These are phyloP conservation scores for Euplagia quadripunctaria DNA, from an alignment of 2,888 invertebrate species.

Conservation along the genomic window DNA sequence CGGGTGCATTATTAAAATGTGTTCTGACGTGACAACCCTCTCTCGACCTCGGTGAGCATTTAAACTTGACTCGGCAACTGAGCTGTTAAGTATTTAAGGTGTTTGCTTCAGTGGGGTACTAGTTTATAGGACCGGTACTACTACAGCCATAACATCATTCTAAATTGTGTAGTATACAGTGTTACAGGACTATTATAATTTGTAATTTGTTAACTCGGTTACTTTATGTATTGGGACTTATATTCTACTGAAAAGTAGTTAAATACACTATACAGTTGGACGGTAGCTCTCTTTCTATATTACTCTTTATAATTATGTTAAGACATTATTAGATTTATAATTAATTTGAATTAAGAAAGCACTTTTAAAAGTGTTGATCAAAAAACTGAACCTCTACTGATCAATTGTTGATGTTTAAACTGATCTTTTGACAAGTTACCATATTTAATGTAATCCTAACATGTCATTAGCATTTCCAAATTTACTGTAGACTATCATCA, in stretches of 20 bases:
- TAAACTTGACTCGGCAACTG: constrained; percentile 75
- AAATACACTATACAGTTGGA: no score
- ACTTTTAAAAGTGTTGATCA: no score
- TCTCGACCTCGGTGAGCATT: constrained; percentile 70
- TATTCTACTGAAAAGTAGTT: background rate
- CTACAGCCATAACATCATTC: constrained; percentile 33
- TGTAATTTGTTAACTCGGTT: constrained; percentile 20
- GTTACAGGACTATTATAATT: constrained; percentile 26
- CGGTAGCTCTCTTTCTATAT: no score
- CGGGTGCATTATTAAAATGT: constrained; percentile 85
- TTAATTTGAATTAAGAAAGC: no score
- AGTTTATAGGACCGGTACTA: constrained; percentile 59
- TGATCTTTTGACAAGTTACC: no score
- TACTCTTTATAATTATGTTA: no score
- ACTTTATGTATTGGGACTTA: background rate
- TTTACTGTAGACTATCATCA: no score
- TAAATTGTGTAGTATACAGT: constrained; percentile 42
- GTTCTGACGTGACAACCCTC: constrained; percentile 78
- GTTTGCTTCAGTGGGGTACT: constrained; percentile 67
- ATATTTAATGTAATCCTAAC: no score
- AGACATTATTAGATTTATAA: no score
- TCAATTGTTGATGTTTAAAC: no score
- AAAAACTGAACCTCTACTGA: no score
- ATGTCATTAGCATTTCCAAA: no score
- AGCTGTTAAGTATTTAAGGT: constrained; percentile 75